These are phyloP conservation scores for Brachyistius frenatus DNA, from an alignment of 2,113 vertebrate genomes.

Conservation along the genomic window DNA sequence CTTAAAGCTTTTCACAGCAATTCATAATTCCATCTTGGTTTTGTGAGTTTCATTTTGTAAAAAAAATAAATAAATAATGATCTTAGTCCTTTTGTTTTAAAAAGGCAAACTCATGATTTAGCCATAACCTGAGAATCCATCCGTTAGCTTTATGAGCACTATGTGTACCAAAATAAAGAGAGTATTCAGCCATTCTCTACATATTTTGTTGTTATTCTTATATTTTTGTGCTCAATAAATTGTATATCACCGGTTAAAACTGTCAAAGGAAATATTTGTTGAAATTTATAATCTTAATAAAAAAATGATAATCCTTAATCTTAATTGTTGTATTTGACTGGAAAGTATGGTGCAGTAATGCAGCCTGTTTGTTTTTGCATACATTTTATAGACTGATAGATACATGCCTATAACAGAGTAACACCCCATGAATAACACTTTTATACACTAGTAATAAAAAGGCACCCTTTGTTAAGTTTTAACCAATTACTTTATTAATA, in stretches of 20 bases:
- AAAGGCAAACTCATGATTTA: conserved; percentile 87
- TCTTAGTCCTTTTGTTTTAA: conserved; percentile 94
- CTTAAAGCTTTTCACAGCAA: conserved; percentile 76
- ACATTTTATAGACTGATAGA: neutral
- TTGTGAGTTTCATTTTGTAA: conserved; percentile 81
- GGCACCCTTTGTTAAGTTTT: too few relatives aligned
- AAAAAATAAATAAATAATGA: conserved; percentile 43
- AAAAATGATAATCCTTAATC: conserved; percentile 74
- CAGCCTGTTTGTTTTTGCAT: too few relatives aligned
- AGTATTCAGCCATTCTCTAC: conserved; percentile 87
- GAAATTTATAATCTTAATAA: conserved; percentile 97
- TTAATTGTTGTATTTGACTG: conserved; percentile 31
- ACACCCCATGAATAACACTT: too few relatives aligned
- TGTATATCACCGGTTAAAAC: conserved; percentile 96
- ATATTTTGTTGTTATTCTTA: conserved; percentile 88
- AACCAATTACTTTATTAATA: too few relatives aligned
- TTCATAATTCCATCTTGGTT: conserved; percentile 87
- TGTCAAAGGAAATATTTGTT: conserved; percentile 92
- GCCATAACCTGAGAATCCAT: conserved; percentile 81
- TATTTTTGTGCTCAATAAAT: conserved; percentile 92
- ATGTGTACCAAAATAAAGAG: conserved; percentile 88
- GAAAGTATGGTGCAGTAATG: neutral
- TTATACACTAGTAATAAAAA: too few relatives aligned
- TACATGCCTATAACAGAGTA: too few relatives aligned
- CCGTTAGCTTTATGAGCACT: conserved; percentile 87